phyloP scores from a whole-genome alignment of 1,140 invertebrate genomes.

The Proales similis region DNA sequence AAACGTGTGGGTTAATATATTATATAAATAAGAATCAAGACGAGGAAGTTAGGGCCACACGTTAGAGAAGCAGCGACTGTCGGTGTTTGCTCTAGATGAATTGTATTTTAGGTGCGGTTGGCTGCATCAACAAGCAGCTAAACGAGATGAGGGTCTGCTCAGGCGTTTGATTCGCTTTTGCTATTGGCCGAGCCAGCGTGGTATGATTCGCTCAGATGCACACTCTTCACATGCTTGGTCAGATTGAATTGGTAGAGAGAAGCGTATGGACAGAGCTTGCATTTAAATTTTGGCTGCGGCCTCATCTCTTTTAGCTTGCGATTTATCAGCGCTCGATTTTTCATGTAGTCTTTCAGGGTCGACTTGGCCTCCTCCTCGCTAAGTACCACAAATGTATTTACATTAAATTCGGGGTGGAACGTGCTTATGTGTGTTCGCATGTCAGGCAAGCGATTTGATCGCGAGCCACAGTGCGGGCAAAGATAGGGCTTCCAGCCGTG shows the following conservation, averaged over 20 bases:
- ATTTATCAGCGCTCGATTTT: constrained; percentile 29
- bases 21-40: no score
- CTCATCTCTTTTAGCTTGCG: constrained; percentile 33
- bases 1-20: no score
- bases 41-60: no score
- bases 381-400: constrained; percentile 38
- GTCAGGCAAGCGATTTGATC: constrained; percentile 34
- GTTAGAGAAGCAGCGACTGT: no score
- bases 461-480: constrained; percentile 29
- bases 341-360: constrained; percentile 33
- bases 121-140: no score
- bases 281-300: constrained; percentile 36
- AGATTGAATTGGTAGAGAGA: constrained; percentile 33
- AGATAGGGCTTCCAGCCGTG: constrained; percentile 37
- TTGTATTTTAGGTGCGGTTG: no score
- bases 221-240: constrained; percentile 37
- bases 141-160: no score
- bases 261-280: constrained; percentile 33
- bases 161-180: no score
- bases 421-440: constrained; percentile 36
- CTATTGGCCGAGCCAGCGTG: no score
- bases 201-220: constrained; percentile 35
- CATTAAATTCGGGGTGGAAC: constrained; percentile 37
- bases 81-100: no score
- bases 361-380: constrained; percentile 36